phyloP scores from a whole-genome alignment of 2,888 invertebrate species.

The Stenurella melanura region DNA sequence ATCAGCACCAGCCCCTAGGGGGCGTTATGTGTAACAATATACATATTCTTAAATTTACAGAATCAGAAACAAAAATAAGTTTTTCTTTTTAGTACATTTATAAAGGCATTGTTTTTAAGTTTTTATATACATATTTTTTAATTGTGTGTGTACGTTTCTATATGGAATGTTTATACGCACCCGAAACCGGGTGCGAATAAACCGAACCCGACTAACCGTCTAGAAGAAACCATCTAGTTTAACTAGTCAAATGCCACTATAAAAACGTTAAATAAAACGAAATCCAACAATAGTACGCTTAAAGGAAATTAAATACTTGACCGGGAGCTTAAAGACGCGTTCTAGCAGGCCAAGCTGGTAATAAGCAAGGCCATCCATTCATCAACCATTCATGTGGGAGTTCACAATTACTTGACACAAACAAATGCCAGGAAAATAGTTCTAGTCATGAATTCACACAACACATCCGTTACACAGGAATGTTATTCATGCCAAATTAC shows the following conservation, averaged over 20 bases:
- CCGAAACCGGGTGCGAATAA: no score
- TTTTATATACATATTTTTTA: not conserved
- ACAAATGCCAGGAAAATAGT: conserved; percentile 30
- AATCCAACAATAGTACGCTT: conserved; percentile 15
- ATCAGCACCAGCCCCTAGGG: no score
- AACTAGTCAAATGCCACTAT: not conserved
- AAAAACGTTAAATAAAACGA: conserved; percentile 9
- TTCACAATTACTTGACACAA: conserved; percentile 34
- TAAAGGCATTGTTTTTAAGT: no score
- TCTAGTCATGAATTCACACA: conserved; percentile 26
- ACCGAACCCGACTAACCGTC: no score
- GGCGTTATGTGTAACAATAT: no score
- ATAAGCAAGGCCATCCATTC: conserved; percentile 44
- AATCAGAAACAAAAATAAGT: no score
- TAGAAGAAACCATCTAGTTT: not conserved
- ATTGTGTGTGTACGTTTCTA: not conserved
- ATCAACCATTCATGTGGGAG: conserved; percentile 43
- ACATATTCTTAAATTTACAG: no score
- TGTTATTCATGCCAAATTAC: conserved; percentile 29
- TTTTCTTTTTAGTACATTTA: no score
- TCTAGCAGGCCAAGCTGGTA: conserved; percentile 16
- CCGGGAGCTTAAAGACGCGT: conserved; percentile 20
- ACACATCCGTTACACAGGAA: conserved; percentile 26
- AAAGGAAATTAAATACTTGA: conserved; percentile 11
- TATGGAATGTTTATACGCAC: not conserved